These are phyloP conservation scores for Prionace glauca DNA, from an alignment of 2,797 vertebrate species.

Conservation along the genomic window DNA sequence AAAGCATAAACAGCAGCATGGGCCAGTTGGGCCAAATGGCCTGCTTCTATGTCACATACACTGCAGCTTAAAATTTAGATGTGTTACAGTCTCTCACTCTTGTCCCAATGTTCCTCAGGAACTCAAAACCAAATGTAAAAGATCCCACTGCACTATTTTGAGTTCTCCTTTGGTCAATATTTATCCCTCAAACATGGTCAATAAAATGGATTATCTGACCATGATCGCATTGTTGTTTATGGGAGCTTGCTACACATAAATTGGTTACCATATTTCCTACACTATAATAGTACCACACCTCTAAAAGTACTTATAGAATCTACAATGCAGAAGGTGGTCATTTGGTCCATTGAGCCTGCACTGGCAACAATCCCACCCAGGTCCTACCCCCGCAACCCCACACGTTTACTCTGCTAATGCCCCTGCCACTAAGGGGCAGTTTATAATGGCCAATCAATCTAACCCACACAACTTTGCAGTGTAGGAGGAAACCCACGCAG, in stretches of 20 bases:
- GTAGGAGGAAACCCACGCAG: too few species aligned
- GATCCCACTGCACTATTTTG: background rate
- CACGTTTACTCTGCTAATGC: too few species aligned
- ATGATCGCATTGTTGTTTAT: background rate
- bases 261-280: background rate
- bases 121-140: background rate
- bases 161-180: background rate
- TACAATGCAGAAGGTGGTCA: too few species aligned
- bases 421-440: too few species aligned
- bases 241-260: background rate
- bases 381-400: too few species aligned
- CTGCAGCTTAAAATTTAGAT: too few species aligned
- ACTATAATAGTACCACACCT: background rate
- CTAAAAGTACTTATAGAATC: background rate
- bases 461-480: too few species aligned
- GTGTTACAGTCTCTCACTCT: too few species aligned
- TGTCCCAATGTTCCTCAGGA: background rate
- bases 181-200: background rate
- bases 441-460: too few species aligned
- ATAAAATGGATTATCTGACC: background rate
- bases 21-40: background rate
- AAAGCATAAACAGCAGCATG: background rate
- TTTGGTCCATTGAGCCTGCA: too few species aligned
- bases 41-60: background rate
- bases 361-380: too few species aligned